Evolutionary conservation across 2,888 invertebrate species (phyloP).

Genomic region (Dione vanillae): DNA sequence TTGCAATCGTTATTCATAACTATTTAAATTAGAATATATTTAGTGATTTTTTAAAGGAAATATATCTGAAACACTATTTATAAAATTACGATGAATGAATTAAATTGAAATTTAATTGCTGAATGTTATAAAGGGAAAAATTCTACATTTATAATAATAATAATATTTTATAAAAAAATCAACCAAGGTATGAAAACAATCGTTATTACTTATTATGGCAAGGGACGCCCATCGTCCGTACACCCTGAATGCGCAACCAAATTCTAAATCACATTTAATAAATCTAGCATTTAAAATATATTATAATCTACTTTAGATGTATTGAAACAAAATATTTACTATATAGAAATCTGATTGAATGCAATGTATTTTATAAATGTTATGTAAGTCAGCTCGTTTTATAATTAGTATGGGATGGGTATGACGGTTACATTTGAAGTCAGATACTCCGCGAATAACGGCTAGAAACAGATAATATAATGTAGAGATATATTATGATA

Average conservation of each 20-base stretch:
- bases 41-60: no score
- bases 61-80: no score
- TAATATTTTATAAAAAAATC: no score
- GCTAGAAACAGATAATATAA: neutral
- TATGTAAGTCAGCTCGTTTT: conserved; percentile 18
- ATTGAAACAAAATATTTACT: conserved; percentile 55
- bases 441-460: conserved; percentile 11
- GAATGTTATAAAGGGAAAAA: no score
- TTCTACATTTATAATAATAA: no score
- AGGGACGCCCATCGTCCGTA: conserved; percentile 55
- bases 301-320: conserved; percentile 60
- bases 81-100: no score
- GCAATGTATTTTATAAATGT: conserved; percentile 37
- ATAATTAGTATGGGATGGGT: conserved; percentile 1
- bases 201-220: neutral
- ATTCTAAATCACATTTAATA: conserved; percentile 80
- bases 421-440: neutral
- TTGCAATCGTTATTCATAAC: no score
- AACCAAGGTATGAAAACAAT: no score
- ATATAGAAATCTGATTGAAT: conserved; percentile 53
- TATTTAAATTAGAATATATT: no score
- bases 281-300: conserved; percentile 58
- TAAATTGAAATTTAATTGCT: no score
- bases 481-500: neutral
- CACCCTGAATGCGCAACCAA: conserved; percentile 72